Evolutionary conservation across 1,140 invertebrate genomes (phyloP).

Genomic region (Drosophila lowei): DNA sequence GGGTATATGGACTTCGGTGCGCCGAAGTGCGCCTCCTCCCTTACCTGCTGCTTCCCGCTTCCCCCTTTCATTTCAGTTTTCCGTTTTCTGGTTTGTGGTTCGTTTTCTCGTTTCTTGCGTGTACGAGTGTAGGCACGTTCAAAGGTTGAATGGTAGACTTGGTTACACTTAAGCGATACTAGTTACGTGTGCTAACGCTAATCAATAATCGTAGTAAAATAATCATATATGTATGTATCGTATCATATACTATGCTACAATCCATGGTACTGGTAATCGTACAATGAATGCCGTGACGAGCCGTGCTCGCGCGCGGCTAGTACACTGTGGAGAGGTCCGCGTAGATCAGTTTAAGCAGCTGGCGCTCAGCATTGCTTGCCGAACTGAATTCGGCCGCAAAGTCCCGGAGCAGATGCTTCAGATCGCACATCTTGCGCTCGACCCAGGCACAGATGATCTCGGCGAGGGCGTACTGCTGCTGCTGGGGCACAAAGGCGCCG

Average conservation of each 20-base stretch:
- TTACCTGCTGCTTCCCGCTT: constrained; percentile 1
- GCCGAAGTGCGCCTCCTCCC: too few relatives aligned
- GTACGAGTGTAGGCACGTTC: constrained; percentile 41
- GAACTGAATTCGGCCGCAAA: constrained; percentile 58
- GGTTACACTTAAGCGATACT: constrained; percentile 39
- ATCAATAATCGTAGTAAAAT: constrained; percentile 19
- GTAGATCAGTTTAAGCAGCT: constrained; percentile 51
- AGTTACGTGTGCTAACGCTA: constrained; percentile 22
- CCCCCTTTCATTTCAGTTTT: too few relatives aligned
- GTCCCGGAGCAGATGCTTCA: constrained; percentile 58
- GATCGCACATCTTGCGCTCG: constrained; percentile 65
- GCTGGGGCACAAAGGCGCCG: constrained; percentile 61
- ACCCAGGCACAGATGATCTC: constrained; percentile 72
- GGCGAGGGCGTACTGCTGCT: constrained; percentile 65
- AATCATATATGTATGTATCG: constrained; percentile 11
- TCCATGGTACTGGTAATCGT: too few relatives aligned
- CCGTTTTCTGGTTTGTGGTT: constrained; percentile 8
- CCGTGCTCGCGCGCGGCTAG: constrained; percentile 12
- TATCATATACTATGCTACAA: too few relatives aligned
- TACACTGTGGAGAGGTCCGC: constrained; percentile 50
- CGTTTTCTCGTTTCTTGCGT: not conserved
- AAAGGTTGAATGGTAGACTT: constrained; percentile 53
- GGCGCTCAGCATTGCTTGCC: constrained; percentile 50
- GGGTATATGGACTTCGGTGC: too few relatives aligned
- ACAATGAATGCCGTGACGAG: too few relatives aligned